Evolutionary conservation across 2,797 vertebrate genomes (phyloP).

Genomic region (Pantherophis vulpinus): DNA sequence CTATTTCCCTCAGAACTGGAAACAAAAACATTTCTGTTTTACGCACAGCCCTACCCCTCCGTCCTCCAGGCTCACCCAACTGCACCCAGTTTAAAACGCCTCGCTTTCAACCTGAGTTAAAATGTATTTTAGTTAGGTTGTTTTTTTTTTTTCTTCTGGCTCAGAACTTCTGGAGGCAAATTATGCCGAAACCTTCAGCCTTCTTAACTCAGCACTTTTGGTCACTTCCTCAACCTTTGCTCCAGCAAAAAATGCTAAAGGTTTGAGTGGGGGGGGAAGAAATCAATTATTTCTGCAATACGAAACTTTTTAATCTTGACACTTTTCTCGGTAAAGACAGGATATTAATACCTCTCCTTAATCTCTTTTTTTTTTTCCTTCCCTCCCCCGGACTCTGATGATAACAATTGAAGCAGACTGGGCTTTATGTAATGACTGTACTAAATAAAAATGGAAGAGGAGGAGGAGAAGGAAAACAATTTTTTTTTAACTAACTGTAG

Average conservation of each 20-base stretch:
- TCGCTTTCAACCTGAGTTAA: background rate
- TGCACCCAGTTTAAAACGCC: background rate
- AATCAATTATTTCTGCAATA: background rate
- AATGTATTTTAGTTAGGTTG: too few relatives aligned
- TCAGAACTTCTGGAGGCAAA: background rate
- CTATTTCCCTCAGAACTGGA: background rate
- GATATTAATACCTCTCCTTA: background rate
- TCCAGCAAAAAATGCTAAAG: background rate
- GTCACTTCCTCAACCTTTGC: background rate
- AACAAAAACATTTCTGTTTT: background rate
- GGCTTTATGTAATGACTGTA: background rate
- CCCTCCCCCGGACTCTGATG: background rate
- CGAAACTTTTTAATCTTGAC: constrained; percentile 22
- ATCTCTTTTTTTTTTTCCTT: background rate
- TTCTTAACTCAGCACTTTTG: background rate
- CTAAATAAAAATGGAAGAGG: background rate
- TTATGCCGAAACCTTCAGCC: background rate
- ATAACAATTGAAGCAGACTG: background rate
- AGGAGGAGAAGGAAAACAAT: background rate
- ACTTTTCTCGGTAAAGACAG: background rate
- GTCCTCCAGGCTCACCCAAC: background rate
- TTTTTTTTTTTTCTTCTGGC: too few relatives aligned
- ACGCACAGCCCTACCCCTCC: background rate
- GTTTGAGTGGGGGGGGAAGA: too few relatives aligned
- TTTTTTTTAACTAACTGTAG: background rate